Conservation (phyloP, 2,113 vertebrate species). For the Poicephalus meyeri region DNA sequence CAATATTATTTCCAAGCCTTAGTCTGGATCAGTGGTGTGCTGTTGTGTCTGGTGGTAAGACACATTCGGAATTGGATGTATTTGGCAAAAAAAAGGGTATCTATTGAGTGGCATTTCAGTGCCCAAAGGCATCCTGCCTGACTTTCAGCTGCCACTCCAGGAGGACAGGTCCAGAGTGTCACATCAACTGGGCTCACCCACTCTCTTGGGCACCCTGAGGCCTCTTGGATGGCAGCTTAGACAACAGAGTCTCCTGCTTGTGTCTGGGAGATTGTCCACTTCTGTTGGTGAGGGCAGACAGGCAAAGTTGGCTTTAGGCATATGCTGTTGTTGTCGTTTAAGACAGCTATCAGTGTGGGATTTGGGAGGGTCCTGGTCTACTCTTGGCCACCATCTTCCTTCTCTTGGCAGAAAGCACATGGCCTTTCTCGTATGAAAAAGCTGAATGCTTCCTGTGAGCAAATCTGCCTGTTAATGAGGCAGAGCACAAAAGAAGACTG, state of each 20-base stretch:
- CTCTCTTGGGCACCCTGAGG: not conserved
- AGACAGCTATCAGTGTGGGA: too few species aligned
- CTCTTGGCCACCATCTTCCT: not conserved
- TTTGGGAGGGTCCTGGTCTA: not conserved
- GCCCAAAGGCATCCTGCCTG: not conserved
- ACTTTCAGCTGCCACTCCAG: not conserved
- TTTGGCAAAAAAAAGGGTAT: not conserved
- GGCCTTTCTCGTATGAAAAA: not conserved
- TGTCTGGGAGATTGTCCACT: not conserved
- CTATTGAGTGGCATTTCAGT: not conserved
- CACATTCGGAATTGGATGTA: not conserved
- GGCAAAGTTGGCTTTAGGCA: not conserved
- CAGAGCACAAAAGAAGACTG: not conserved
- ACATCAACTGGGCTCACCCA: not conserved
- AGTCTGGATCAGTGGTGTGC: not conserved
- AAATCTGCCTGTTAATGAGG: not conserved
- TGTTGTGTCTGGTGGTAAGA: not conserved
- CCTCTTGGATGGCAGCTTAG: not conserved
- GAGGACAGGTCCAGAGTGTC: not conserved
- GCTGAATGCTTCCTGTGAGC: not conserved
- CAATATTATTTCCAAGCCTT: not conserved
- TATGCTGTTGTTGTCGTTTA: not conserved
- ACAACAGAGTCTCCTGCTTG: not conserved
- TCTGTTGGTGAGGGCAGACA: not conserved
- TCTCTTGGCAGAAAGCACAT: rapidly evolving